A percentile compares a stretch with the other conserved stretches of the same genome.
Evolutionary conservation across 2,888 invertebrate genomes (phyloP).

Genomic region (Flexamia atlantica): DNA sequence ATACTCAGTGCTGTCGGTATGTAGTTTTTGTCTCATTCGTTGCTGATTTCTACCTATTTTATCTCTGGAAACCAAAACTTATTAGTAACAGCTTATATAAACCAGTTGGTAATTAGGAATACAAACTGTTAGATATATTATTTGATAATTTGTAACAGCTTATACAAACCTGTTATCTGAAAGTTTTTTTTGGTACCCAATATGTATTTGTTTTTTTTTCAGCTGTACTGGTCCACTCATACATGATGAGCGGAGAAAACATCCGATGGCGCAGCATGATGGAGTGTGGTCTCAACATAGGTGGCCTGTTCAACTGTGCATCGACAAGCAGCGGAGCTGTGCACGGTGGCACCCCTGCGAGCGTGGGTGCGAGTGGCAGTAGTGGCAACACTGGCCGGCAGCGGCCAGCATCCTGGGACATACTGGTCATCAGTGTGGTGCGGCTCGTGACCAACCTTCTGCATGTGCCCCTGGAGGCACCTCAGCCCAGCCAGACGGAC

Average conservation of each 20-base stretch:
- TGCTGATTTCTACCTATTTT: background rate
- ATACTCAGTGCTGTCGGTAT: conserved; percentile 85
- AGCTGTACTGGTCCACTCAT: conserved; percentile 63
- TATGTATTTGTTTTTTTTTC: background rate
- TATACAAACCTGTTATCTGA: too few relatives aligned
- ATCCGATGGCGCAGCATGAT: conserved; percentile 72
- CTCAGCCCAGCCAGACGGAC: conserved; percentile 83
- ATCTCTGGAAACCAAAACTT: conserved; percentile 1
- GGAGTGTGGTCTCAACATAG: conserved; percentile 2
- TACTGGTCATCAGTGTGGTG: conserved; percentile 84
- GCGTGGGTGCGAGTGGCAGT: background rate
- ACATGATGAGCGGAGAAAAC: conserved; percentile 63
- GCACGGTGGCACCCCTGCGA: conserved; percentile 71
- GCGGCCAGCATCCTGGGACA: conserved; percentile 74
- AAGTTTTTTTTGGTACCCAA: conserved; percentile 15
- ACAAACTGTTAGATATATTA: too few relatives aligned
- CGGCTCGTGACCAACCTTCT: conserved; percentile 82
- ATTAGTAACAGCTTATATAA: too few relatives aligned
- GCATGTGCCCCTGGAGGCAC: conserved; percentile 78
- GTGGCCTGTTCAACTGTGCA: conserved; percentile 4
- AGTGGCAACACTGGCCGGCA: background rate
- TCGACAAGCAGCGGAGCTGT: background rate
- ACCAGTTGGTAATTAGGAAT: too few relatives aligned
- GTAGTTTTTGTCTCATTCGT: too few relatives aligned
- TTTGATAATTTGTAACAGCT: too few relatives aligned